These are phyloP conservation scores for Agapornis canus DNA, from an alignment of 2,797 vertebrate species.

Conservation along the genomic window DNA sequence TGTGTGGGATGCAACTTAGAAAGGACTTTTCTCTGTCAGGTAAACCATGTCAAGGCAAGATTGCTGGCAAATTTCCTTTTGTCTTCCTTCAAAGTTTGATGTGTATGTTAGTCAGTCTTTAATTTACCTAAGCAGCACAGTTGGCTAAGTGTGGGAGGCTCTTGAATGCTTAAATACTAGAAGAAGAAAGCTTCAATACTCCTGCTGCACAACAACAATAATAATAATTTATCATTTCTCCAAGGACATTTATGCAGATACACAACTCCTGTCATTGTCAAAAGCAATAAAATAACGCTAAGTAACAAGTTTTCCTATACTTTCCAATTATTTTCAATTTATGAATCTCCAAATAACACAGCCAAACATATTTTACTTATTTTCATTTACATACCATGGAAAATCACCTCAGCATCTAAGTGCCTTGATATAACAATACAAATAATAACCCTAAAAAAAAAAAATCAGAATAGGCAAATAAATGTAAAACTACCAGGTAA, in stretches of 20 bases:
- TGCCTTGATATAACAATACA: background rate
- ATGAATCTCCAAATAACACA: conserved; percentile 20
- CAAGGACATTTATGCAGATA: background rate
- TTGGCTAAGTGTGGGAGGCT: conserved; percentile 29
- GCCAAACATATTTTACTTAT: background rate
- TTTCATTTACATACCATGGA: background rate
- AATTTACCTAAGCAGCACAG: conserved; percentile 38
- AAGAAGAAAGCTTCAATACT: conserved; percentile 6
- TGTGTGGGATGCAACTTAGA: conserved; percentile 29
- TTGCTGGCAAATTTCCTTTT: conserved; percentile 27
- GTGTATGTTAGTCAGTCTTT: conserved; percentile 25
- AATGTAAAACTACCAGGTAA: background rate
- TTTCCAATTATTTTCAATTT: conserved; percentile 15
- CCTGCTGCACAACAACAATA: background rate
- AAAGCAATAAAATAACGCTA: conserved; percentile 1
- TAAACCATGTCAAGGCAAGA: conserved; percentile 28
- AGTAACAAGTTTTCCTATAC: background rate
- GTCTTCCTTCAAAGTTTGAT: conserved; percentile 35
- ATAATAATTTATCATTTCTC: conserved; percentile 34
- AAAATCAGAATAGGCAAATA: background rate
- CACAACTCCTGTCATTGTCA: background rate
- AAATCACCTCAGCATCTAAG: background rate
- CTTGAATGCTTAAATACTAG: conserved; percentile 4
- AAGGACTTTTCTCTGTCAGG: conserved; percentile 22
- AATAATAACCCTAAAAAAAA: background rate